phyloP scores from a whole-genome alignment of 2,888 invertebrate genomes.

The Psylliodes chrysocephalus region DNA sequence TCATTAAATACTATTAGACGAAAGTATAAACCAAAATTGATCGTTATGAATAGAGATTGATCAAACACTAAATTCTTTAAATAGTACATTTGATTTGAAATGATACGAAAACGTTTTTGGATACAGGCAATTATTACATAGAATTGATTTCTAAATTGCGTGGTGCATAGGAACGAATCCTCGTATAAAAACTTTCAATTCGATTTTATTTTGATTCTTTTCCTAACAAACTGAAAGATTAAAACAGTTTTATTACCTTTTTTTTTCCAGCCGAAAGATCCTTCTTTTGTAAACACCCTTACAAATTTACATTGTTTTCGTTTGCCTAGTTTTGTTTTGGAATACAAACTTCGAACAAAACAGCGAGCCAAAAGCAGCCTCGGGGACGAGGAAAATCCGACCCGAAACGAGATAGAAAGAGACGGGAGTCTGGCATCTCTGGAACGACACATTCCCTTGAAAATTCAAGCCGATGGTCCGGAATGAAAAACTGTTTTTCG shows the following conservation, averaged over 20 bases:
- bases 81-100: no score
- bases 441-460: slow-evolving; percentile 54
- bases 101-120: no score
- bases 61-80: no score
- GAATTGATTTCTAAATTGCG: no score
- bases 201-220: background rate
- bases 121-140: no score
- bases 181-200: no score
- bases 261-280: slow-evolving; percentile 2
- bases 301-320: slow-evolving; percentile 50
- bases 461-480: slow-evolving; percentile 58
- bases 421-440: background rate
- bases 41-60: no score
- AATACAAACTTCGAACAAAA: slow-evolving; percentile 61
- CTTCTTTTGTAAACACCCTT: slow-evolving; percentile 22
- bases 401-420: slow-evolving; percentile 7
- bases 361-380: slow-evolving; percentile 49
- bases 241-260: slow-evolving; percentile 6
- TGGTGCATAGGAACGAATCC: no score
- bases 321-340: slow-evolving; percentile 61
- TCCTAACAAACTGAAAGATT: background rate
- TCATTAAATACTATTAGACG: no score
- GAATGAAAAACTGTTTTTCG: slow-evolving; percentile 30
- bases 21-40: no score
- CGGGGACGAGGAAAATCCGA: slow-evolving; percentile 51